These are phyloP conservation scores for Pogoniulus pusillus DNA, from an alignment of 2,797 vertebrate species.

Conservation along the genomic window DNA sequence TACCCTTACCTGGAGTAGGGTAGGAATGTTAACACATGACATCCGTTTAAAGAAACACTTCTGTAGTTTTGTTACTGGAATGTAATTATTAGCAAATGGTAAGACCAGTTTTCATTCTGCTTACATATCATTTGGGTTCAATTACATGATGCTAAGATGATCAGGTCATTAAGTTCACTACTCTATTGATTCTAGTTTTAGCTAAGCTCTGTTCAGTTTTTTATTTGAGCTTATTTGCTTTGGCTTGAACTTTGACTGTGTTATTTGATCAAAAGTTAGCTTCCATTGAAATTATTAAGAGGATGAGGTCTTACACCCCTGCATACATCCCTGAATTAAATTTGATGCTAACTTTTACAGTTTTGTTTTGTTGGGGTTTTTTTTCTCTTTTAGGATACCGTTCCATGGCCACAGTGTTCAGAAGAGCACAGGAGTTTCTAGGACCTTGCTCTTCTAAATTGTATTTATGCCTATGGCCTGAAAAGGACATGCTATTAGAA, in stretches of 20 bases:
- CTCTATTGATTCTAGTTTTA: constrained; percentile 43
- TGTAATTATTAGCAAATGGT: constrained; percentile 48
- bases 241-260: neutral
- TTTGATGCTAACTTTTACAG: neutral
- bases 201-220: constrained; percentile 34
- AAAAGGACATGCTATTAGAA: neutral
- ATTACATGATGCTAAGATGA: constrained; percentile 41
- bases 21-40: neutral
- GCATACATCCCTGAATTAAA: neutral
- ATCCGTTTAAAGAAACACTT: constrained; percentile 38
- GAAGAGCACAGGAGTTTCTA: neutral
- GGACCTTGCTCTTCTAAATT: neutral
- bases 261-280: neutral
- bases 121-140: constrained; percentile 43
- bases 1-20: neutral
- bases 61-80: constrained; percentile 26
- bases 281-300: neutral
- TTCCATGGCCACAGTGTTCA: neutral
- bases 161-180: constrained; percentile 14
- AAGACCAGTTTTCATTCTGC: constrained; percentile 19
- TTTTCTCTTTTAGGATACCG: neutral
- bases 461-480: neutral
- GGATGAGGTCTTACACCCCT: neutral
- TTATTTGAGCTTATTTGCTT: constrained; percentile 27
- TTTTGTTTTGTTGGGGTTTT: neutral